Conservation (phyloP, 2,888 invertebrate species). For the Caenorhabditis doughertyi region DNA sequence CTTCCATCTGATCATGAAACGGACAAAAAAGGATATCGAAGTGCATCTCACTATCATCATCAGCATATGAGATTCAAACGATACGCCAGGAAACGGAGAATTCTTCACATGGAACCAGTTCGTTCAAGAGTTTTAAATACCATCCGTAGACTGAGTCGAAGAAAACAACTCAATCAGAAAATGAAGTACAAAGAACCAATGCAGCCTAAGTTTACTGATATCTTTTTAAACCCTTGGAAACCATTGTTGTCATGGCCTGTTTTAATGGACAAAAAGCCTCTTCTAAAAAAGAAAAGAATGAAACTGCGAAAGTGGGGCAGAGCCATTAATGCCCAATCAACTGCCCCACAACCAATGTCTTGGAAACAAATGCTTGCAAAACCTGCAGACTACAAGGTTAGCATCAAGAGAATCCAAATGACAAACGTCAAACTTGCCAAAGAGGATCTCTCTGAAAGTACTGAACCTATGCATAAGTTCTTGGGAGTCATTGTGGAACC, state of each 20-base stretch:
- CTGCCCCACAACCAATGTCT: slow-evolving; percentile 22
- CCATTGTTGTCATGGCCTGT: background rate
- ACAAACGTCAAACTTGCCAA: background rate
- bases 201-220: background rate
- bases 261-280: no score
- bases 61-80: slow-evolving; percentile 16
- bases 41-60: background rate
- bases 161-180: background rate
- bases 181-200: slow-evolving; percentile 8
- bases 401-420: slow-evolving; percentile 10
- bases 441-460: background rate
- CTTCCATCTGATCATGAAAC: slow-evolving; percentile 25
- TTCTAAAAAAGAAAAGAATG: no score
- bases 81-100: background rate
- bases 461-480: background rate
- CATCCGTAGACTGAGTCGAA: background rate
- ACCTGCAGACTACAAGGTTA: slow-evolving; percentile 2
- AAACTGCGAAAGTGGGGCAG: no score
- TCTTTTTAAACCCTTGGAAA: slow-evolving; percentile 19
- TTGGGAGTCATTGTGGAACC: slow-evolving; percentile 27
- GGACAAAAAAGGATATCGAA: no score
- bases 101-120: slow-evolving; percentile 13
- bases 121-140: slow-evolving; percentile 35
- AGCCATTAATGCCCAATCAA: no score
- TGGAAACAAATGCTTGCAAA: slow-evolving; percentile 28